A percentile compares a stretch with the other conserved stretches of the same genome.
These are phyloP conservation scores for Eupeodes latifasciatus DNA, from an alignment of 2,888 invertebrate genomes.

Conservation along the genomic window DNA sequence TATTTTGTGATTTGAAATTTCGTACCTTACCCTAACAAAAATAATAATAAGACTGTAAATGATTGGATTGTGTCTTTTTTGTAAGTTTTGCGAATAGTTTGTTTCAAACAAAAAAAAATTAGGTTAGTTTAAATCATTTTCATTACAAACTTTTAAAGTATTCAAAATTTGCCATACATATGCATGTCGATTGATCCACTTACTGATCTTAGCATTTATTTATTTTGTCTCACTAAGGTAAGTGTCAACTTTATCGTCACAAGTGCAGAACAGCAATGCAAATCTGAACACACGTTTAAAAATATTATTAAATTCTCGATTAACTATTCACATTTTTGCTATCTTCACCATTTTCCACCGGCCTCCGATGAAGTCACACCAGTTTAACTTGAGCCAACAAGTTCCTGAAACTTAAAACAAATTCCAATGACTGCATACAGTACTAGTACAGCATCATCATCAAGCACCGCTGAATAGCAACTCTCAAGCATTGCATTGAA, in stretches of 20 bases:
- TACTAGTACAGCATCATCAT: no score
- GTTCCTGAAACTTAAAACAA: constrained; percentile 57
- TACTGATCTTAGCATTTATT: neutral
- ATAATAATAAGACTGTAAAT: no score
- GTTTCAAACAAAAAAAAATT: no score
- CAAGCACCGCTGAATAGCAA: constrained; percentile 22
- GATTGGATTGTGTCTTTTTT: no score
- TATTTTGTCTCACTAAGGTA: neutral
- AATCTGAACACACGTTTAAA: neutral
- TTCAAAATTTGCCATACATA: no score
- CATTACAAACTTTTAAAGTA: no score
- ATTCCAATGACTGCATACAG: constrained; percentile 47
- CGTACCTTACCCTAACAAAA: no score
- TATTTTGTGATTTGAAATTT: no score
- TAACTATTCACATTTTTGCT: neutral
- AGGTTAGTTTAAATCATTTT: no score
- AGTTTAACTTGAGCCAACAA: constrained; percentile 30
- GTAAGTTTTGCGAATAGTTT: no score
- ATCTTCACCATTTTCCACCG: no score
- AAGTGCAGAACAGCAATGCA: neutral
- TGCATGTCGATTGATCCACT: neutral
- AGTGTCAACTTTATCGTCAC: neutral
- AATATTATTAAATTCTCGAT: constrained; percentile 21
- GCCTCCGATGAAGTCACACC: neutral
- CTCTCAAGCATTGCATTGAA: constrained; percentile 5